Evolutionary conservation across 2,888 invertebrate species (phyloP).

Genomic region (Periphyllus acericola): DNA sequence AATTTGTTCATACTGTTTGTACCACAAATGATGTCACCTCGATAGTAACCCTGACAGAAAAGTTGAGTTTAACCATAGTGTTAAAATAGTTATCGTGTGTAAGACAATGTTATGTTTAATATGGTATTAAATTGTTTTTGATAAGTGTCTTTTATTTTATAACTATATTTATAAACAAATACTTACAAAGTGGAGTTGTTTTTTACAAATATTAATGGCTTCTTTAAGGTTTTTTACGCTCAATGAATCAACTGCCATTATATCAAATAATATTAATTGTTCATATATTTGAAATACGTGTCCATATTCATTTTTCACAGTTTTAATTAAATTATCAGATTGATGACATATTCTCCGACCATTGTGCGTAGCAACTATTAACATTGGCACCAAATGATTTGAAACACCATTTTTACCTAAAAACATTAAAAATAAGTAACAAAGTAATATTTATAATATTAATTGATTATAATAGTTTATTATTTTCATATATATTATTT

Average conservation of each 20-base stretch:
- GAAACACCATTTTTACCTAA: constrained; percentile 53
- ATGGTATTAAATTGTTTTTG: background rate
- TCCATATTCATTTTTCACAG: constrained; percentile 50
- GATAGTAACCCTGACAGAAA: constrained; percentile 52
- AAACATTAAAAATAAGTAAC: background rate
- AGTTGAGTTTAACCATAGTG: constrained; percentile 30
- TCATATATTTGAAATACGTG: constrained; percentile 54
- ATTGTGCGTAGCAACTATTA: constrained; percentile 53
- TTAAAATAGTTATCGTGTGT: background rate
- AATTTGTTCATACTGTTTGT: constrained; percentile 39
- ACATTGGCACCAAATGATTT: constrained; percentile 41
- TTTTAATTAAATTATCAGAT: constrained; percentile 44
- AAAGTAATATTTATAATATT: no score
- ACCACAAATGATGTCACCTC: constrained; percentile 49
- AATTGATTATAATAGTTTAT: no score
- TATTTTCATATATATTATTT: no score
- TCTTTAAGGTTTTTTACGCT: constrained; percentile 55
- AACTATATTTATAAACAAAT: background rate
- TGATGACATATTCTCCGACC: constrained; percentile 30
- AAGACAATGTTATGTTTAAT: background rate
- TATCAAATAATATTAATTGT: constrained; percentile 33
- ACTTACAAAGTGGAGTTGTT: constrained; percentile 46
- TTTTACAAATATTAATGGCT: constrained; percentile 56
- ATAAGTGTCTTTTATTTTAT: background rate
- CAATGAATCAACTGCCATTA: constrained; percentile 53